Evolutionary conservation across 2,797 vertebrate species (phyloP).

Genomic region (Eleutherodactylus coqui): DNA sequence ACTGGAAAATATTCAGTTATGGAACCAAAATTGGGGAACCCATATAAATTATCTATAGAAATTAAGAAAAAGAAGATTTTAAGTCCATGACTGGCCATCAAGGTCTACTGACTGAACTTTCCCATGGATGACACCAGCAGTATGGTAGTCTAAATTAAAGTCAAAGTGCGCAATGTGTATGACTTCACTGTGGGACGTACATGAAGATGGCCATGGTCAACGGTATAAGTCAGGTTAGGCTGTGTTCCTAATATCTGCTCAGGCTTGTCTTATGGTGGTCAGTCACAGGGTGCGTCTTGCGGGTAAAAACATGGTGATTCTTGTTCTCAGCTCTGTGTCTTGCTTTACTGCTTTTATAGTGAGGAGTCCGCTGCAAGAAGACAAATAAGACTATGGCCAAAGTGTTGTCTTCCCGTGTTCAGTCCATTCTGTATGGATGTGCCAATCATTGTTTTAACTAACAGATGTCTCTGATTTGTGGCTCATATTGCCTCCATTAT

Average conservation of each 20-base stretch:
- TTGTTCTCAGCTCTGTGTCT: not conserved
- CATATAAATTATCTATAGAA: not conserved
- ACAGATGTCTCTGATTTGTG: too few relatives aligned
- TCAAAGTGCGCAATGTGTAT: not conserved
- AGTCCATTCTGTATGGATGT: not conserved
- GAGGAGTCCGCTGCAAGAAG: not conserved
- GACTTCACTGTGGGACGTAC: not conserved
- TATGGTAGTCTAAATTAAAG: not conserved
- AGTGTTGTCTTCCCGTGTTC: not conserved
- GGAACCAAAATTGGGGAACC: not conserved
- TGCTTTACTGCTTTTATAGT: not conserved
- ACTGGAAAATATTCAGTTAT: too few relatives aligned
- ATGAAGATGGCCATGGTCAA: not conserved
- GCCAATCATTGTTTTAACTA: not conserved
- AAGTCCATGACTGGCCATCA: not conserved
- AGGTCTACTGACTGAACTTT: not conserved
- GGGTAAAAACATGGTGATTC: not conserved
- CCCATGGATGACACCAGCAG: not conserved
- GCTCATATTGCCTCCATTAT: not conserved
- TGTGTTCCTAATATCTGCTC: not conserved
- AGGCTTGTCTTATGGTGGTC: constrained; percentile 1
- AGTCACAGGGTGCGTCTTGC: not conserved
- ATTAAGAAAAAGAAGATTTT: not conserved
- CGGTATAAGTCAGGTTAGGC: not conserved
- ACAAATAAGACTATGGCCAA: not conserved